These are phyloP conservation scores for Drosophila antonietae DNA, from an alignment of 2,888 invertebrate genomes.

Conservation along the genomic window DNA sequence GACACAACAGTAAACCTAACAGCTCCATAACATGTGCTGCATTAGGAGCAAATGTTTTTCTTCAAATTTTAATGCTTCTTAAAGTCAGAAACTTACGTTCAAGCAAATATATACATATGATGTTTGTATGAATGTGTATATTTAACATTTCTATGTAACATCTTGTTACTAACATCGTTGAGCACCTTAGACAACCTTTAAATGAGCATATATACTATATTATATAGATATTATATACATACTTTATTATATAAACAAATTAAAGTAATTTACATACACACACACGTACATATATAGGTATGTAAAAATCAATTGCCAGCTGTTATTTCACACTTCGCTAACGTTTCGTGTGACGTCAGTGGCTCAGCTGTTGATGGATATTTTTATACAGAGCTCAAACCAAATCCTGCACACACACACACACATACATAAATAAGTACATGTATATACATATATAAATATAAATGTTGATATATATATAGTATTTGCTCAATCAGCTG, in stretches of 20 bases:
- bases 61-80: no score
- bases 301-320: slow-evolving; percentile 38
- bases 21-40: no score
- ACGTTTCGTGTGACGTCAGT: slow-evolving; percentile 48
- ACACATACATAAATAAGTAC: not conserved
- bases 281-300: not conserved
- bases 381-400: slow-evolving; percentile 29
- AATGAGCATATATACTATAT: not conserved
- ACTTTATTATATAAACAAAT: not conserved
- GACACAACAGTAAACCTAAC: not conserved
- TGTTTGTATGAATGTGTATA: not conserved
- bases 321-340: slow-evolving; percentile 31
- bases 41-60: no score
- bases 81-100: no score
- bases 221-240: not conserved
- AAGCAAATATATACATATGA: no score
- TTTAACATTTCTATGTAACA: not conserved
- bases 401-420: slow-evolving; percentile 36
- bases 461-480: slow-evolving; percentile 14
- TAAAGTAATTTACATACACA: not conserved
- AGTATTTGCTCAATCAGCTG: slow-evolving; percentile 46
- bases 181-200: slow-evolving; percentile 6
- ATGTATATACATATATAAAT: slow-evolving; percentile 1
- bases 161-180: slow-evolving; percentile 14
- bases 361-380: slow-evolving; percentile 58